These are phyloP conservation scores for Melanostigma gelatinosum DNA, from an alignment of 2,113 vertebrate species.

Conservation along the genomic window DNA sequence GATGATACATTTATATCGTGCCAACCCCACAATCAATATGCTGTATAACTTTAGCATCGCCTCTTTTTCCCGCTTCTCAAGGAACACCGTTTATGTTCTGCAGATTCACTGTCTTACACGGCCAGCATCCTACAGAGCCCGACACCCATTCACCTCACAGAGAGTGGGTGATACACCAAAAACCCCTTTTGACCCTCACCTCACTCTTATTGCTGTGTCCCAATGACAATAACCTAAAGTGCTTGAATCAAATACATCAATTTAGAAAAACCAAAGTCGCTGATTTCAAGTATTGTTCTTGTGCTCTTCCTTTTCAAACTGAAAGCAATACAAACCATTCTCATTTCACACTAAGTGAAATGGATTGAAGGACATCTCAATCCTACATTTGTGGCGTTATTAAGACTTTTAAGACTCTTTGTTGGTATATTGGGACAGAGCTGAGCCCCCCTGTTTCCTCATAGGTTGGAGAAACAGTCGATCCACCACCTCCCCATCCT, in stretches of 20 bases:
- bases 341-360: conserved; percentile 2
- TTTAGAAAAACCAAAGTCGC: not conserved
- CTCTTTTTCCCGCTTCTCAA: conserved; percentile 15
- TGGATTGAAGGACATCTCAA: not conserved
- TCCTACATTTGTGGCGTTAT: conserved; percentile 14
- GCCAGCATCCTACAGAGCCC: conserved; percentile 26
- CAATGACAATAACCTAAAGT: conserved; percentile 55
- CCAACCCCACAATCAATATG: conserved; percentile 59
- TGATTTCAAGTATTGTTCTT: not conserved
- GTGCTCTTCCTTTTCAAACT: conserved; percentile 4
- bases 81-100: conserved; percentile 32
- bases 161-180: conserved; percentile 46
- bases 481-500: conserved; percentile 41
- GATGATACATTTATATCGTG: conserved; percentile 49
- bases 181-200: conserved; percentile 25
- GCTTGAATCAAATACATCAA: conserved; percentile 12
- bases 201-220: conserved; percentile 66
- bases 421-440: conserved; percentile 70
- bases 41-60: conserved; percentile 13
- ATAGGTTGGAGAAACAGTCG: conserved; percentile 61
- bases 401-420: conserved; percentile 5
- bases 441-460: conserved; percentile 62
- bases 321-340: conserved; percentile 5
- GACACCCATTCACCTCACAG: conserved; percentile 41
- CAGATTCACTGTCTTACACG: conserved; percentile 26